Evolutionary conservation across 2,797 vertebrate species (phyloP).

Genomic region (Thunnus albacares): DNA sequence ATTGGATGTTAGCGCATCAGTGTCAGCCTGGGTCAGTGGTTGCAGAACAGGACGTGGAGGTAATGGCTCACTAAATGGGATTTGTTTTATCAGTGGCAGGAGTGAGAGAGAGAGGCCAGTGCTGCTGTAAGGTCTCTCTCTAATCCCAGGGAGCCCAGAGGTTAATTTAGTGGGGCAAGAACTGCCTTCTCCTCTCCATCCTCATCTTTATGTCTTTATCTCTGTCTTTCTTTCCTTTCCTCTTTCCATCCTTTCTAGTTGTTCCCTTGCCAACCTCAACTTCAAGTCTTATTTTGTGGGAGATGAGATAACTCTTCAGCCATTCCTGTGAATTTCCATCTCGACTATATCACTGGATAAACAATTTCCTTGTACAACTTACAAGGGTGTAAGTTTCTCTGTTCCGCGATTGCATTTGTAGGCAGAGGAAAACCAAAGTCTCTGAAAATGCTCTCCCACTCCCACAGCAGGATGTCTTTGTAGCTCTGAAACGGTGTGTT

Average conservation of each 20-base stretch:
- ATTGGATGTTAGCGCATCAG: constrained; percentile 77
- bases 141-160: constrained; percentile 70
- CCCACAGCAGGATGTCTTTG: constrained; percentile 78
- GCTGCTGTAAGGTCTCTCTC: constrained; percentile 65
- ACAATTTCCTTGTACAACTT: constrained; percentile 58
- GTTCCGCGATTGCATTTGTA: constrained; percentile 62
- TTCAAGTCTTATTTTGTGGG: constrained; percentile 41
- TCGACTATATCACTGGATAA: constrained; percentile 47
- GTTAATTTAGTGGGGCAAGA: constrained; percentile 77
- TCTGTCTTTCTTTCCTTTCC: constrained; percentile 23
- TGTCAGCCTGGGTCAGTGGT: constrained; percentile 80
- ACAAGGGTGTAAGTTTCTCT: constrained; percentile 56
- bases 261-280: constrained; percentile 30
- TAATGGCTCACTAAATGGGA: constrained; percentile 83
- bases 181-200: constrained; percentile 45
- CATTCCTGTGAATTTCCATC: constrained; percentile 44
- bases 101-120: constrained; percentile 55
- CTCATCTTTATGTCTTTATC: constrained; percentile 45
- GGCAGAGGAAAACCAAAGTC: constrained; percentile 71
- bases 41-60: constrained; percentile 63
- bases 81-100: constrained; percentile 77
- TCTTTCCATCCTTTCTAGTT: constrained; percentile 23
- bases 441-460: constrained; percentile 75
- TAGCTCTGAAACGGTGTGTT: constrained; percentile 65
- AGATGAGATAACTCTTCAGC: constrained; percentile 36